Evolutionary conservation across 2,113 vertebrate species (phyloP).

Genomic region (Callionymus lyra): DNA sequence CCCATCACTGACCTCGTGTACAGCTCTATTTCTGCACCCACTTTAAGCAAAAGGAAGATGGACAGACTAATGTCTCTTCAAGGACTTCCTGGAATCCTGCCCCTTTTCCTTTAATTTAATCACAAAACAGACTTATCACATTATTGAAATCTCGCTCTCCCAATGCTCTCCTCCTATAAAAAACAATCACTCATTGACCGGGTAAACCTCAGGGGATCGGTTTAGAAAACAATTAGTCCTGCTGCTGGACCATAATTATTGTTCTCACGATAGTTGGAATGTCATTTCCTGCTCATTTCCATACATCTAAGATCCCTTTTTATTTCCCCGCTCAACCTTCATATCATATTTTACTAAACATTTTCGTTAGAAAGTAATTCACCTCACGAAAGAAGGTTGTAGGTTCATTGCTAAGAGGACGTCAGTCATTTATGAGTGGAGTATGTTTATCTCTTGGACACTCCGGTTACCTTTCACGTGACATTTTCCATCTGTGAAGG

Average conservation of each 20-base stretch:
- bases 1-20: too few species aligned
- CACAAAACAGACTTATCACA: constrained; percentile 13
- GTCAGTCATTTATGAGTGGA: too few species aligned
- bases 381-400: too few species aligned
- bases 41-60: constrained; percentile 2
- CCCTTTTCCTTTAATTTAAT: constrained; percentile 22
- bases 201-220: constrained; percentile 22
- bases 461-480: too few species aligned
- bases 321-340: too few species aligned
- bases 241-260: constrained; percentile 41
- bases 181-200: constrained; percentile 28
- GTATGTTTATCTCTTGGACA: too few species aligned
- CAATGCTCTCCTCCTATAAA: constrained; percentile 4
- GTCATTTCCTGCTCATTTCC: constrained; percentile 21
- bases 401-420: too few species aligned
- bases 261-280: constrained; percentile 36
- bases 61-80: constrained; percentile 14
- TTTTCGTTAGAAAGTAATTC: too few species aligned
- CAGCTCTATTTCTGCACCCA: too few species aligned
- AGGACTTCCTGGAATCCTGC: constrained; percentile 12
- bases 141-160: constrained; percentile 32
- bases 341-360: too few species aligned
- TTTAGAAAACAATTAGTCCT: constrained; percentile 44
- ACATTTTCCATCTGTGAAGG: too few species aligned
- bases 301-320: constrained; percentile 1